A percentile compares a stretch with the other conserved stretches of the same genome.
These are phyloP conservation scores for Engraulis encrasicolus DNA, from an alignment of 2,113 vertebrate genomes.

Conservation along the genomic window DNA sequence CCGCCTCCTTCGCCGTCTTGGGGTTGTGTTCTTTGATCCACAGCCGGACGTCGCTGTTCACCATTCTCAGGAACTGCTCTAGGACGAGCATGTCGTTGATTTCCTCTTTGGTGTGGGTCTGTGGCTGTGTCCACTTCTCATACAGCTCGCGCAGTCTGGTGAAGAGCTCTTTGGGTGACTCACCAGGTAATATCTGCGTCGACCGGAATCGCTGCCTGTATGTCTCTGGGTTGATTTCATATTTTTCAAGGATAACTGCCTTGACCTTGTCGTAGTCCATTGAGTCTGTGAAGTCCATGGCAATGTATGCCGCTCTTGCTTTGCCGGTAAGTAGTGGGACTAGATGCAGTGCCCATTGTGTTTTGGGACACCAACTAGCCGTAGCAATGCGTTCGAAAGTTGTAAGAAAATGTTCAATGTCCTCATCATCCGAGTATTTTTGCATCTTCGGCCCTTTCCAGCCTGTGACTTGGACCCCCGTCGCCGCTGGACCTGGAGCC, in stretches of 20 bases:
- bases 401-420: background rate
- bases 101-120: background rate
- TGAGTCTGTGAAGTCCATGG: conserved; percentile 4
- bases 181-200: background rate
- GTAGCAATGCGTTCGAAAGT: conserved; percentile 24
- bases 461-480: too few relatives aligned
- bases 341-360: conserved; percentile 28
- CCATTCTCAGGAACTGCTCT: conserved; percentile 34
- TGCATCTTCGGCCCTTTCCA: background rate
- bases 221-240: conserved; percentile 30
- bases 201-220: background rate
- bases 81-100: background rate
- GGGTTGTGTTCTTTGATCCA: conserved; percentile 28
- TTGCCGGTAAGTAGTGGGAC: conserved; percentile 17
- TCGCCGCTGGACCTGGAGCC: background rate
- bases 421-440: background rate
- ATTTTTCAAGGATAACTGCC: conserved; percentile 12
- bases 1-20: background rate
- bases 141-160: conserved; percentile 27
- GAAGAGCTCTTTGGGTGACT: conserved; percentile 23
- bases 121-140: background rate
- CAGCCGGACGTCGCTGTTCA: conserved; percentile 11
- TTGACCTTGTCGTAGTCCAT: conserved; percentile 22
- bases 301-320: conserved; percentile 26
- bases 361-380: background rate